Evolutionary conservation across 1,140 invertebrate species (phyloP).

Genomic region (Trialeurodes vaporariorum): DNA sequence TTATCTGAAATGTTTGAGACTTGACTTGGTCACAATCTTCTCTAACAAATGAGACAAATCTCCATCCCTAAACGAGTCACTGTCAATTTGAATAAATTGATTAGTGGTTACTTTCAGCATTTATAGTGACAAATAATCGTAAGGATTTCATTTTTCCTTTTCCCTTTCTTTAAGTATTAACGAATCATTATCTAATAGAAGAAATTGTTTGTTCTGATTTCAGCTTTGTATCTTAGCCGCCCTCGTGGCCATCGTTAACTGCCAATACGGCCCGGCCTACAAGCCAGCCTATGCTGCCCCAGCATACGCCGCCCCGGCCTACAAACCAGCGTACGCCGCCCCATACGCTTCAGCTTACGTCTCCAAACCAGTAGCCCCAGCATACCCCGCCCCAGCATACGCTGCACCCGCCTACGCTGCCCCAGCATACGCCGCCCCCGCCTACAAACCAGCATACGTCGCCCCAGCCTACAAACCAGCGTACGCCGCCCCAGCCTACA

Average conservation of each 20-base stretch:
- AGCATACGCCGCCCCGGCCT: constrained; percentile 26
- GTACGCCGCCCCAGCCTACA: constrained; percentile 14
- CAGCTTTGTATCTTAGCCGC: constrained; percentile 25
- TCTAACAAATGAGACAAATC: no score
- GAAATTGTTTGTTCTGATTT: not conserved
- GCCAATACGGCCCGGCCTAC: constrained; percentile 16
- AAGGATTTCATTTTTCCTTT: no score
- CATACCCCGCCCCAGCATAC: constrained; percentile 15
- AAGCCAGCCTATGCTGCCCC: constrained; percentile 9
- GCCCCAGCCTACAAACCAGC: constrained; percentile 11
- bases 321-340: constrained; percentile 16
- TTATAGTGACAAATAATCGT: no score
- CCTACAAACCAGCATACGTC: constrained; percentile 13
- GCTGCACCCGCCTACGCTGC: constrained; percentile 15
- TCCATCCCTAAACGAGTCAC: no score
- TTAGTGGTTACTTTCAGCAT: no score
- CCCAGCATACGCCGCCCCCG: constrained; percentile 13
- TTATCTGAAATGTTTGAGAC: no score
- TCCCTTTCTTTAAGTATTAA: no score
- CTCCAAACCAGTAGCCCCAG: constrained; percentile 11
- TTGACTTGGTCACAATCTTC: no score
- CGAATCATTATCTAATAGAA: no score
- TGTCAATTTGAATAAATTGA: no score
- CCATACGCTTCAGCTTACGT: constrained; percentile 13
- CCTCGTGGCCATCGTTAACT: constrained; percentile 16